A percentile compares a stretch with the other conserved stretches of the same genome.
phyloP scores from a whole-genome alignment of 2,888 invertebrate species.

The Alsophila aescularia region DNA sequence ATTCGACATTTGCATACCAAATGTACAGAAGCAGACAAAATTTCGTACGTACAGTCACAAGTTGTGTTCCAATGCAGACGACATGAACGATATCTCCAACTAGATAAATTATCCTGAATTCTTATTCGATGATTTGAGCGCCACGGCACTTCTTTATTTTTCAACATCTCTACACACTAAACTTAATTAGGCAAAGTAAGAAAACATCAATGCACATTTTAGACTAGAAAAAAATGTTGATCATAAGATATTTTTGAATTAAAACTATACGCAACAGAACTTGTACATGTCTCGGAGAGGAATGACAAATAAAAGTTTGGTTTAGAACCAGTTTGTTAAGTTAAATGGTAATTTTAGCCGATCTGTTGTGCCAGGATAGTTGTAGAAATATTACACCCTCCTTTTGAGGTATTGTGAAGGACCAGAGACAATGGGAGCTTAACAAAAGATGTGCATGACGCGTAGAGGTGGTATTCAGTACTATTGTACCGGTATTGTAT shows the following conservation, averaged over 20 bases:
- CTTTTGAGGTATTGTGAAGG: constrained; percentile 51
- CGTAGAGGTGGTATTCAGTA: constrained; percentile 47
- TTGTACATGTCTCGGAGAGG: constrained; percentile 46
- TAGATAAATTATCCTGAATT: constrained; percentile 68
- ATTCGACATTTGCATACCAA: constrained; percentile 8
- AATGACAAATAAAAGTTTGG: constrained; percentile 57
- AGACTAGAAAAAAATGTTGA: constrained; percentile 34
- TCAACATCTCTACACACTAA: constrained; percentile 62
- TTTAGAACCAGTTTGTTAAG: constrained; percentile 60
- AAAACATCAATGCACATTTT: constrained; percentile 44
- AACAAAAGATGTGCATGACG: constrained; percentile 45
- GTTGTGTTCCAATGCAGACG: constrained; percentile 73
- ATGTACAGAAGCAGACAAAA: constrained; percentile 1
- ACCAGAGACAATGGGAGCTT: constrained; percentile 50
- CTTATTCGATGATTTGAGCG: constrained; percentile 71
- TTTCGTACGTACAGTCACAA: constrained; percentile 72
- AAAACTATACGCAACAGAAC: constrained; percentile 37
- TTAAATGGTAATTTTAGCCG: constrained; percentile 23
- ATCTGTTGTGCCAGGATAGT: constrained; percentile 17
- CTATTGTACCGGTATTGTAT: constrained; percentile 28
- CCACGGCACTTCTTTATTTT: constrained; percentile 78
- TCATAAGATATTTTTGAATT: constrained; percentile 28
- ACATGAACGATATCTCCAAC: constrained; percentile 67
- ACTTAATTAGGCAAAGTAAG: constrained; percentile 37
- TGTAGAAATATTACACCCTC: constrained; percentile 57